A percentile compares a stretch with the other conserved stretches of the same genome.
These are phyloP conservation scores for Dermochelys coriacea DNA, from an alignment of 2,797 vertebrate species.

Conservation along the genomic window DNA sequence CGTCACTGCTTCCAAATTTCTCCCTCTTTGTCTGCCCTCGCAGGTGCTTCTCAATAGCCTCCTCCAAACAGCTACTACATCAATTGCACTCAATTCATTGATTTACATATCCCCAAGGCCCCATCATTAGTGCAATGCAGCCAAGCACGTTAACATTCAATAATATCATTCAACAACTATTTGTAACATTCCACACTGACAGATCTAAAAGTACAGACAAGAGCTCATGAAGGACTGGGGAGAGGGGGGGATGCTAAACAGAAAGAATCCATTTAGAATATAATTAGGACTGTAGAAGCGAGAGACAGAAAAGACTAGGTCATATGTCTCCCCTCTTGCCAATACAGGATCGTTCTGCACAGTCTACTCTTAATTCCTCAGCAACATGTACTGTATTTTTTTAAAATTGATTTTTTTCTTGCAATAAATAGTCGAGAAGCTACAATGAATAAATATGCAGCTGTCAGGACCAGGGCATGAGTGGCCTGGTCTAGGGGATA, in stretches of 20 bases:
- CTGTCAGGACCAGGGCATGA: neutral
- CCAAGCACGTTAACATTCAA: slow-evolving; percentile 68
- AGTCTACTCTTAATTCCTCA: slow-evolving; percentile 7
- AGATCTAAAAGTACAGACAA: slow-evolving; percentile 69
- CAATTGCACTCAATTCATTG: slow-evolving; percentile 68
- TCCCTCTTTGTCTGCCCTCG: neutral
- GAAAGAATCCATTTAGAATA: slow-evolving; percentile 67
- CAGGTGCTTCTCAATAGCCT: slow-evolving; percentile 53
- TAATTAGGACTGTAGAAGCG: slow-evolving; percentile 54
- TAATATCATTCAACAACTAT: slow-evolving; percentile 71
- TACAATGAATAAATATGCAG: fast-evolving
- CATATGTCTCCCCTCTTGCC: slow-evolving; percentile 40
- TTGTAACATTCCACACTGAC: slow-evolving; percentile 48
- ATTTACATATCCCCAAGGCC: slow-evolving; percentile 74
- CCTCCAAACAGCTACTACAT: slow-evolving; percentile 53
- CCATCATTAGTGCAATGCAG: slow-evolving; percentile 70
- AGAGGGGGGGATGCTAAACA: slow-evolving; percentile 23
- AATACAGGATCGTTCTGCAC: neutral
- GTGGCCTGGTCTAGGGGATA: neutral
- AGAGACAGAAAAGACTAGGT: slow-evolving; percentile 38
- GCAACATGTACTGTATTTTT: neutral
- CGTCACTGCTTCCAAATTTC: neutral
- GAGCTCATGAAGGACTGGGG: slow-evolving; percentile 51
- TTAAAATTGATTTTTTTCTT: slow-evolving; percentile 28
- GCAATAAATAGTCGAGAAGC: neutral